Evolutionary conservation across 2,888 invertebrate genomes (phyloP).

Genomic region (Trileptium ribeirensis): DNA sequence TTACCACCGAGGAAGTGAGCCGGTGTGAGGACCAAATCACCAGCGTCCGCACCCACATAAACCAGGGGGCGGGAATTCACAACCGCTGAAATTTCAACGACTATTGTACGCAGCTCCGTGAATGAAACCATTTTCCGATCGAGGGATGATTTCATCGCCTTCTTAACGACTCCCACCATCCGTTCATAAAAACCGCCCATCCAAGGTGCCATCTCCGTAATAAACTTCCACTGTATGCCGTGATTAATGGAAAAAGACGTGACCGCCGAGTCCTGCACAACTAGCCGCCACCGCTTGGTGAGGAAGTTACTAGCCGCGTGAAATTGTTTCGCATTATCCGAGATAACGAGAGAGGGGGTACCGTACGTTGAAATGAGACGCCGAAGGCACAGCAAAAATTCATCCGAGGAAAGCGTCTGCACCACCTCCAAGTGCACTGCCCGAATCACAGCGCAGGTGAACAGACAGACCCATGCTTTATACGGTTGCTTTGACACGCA

Average conservation of each 20-base stretch:
- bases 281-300: too few relatives aligned
- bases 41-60: too few relatives aligned
- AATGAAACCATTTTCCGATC: background rate
- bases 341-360: background rate
- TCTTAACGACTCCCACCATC: background rate
- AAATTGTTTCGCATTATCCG: background rate
- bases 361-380: background rate
- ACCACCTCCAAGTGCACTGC: background rate
- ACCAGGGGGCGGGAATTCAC: too few relatives aligned
- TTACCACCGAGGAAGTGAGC: too few relatives aligned
- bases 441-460: background rate
- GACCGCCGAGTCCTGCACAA: too few relatives aligned
- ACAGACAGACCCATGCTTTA: background rate
- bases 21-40: too few relatives aligned
- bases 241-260: too few relatives aligned
- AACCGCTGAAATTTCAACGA: too few relatives aligned
- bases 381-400: background rate
- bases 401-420: background rate
- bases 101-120: background rate
- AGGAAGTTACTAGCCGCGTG: too few relatives aligned
- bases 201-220: background rate
- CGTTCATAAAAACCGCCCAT: background rate
- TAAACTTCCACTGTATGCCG: background rate
- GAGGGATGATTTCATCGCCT: background rate
- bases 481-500: background rate